Percentiles rank a stretch among this genome's conserved stretches.
These are phyloP conservation scores for Dendrocopos noguchii DNA, from an alignment of 2,113 vertebrate genomes.

Conservation along the genomic window DNA sequence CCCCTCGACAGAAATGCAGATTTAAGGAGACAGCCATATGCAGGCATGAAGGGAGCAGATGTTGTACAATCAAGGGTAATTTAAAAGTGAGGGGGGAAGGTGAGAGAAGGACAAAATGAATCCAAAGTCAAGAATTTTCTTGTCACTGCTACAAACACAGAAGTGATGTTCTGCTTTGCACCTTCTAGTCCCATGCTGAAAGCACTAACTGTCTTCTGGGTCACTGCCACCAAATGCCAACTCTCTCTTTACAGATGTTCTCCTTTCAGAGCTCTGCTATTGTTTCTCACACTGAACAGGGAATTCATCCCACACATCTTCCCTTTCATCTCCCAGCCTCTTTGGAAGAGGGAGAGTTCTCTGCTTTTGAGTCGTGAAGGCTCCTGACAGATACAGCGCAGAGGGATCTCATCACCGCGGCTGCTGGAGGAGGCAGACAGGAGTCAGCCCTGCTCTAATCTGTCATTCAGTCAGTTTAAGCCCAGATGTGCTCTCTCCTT, in stretches of 20 bases:
- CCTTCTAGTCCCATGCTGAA: background rate
- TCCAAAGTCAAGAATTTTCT: background rate
- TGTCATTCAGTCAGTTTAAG: background rate
- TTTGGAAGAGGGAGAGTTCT: background rate
- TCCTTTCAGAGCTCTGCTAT: background rate
- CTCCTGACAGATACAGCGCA: background rate
- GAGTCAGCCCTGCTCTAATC: background rate
- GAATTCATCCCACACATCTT: background rate
- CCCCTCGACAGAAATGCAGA: slow-evolving; percentile 60
- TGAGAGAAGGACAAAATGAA: slow-evolving; percentile 57
- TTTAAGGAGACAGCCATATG: slow-evolving; percentile 62
- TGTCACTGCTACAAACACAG: background rate
- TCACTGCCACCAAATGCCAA: slow-evolving; percentile 23
- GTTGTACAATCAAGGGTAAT: slow-evolving; percentile 64
- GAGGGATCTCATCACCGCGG: background rate
- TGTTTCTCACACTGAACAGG: background rate
- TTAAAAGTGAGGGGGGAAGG: slow-evolving; percentile 67
- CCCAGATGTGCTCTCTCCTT: background rate
- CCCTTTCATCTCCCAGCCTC: background rate
- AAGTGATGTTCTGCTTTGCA: slow-evolving; percentile 32
- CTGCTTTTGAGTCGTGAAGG: background rate
- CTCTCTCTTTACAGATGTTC: background rate
- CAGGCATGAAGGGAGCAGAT: slow-evolving; percentile 68
- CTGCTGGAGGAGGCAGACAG: background rate
- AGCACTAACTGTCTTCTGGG: background rate